These are phyloP conservation scores for Petrocephalus microphthalmus DNA, from an alignment of 2,113 vertebrate genomes.

Conservation along the genomic window DNA sequence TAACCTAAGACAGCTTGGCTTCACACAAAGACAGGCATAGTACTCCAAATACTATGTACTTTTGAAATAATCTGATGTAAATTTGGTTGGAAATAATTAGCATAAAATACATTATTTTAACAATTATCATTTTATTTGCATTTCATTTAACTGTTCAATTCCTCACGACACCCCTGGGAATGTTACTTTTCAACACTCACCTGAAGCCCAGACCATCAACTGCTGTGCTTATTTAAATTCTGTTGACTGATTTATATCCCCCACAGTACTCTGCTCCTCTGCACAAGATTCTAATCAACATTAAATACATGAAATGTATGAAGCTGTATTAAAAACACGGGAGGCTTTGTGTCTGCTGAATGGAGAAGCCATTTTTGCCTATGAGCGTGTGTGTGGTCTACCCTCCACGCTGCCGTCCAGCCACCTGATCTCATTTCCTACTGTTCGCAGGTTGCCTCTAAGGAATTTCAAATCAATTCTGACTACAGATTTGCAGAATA, in stretches of 20 bases:
- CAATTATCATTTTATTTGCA: neutral
- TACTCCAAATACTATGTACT: neutral
- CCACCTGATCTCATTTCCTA: conserved; percentile 39
- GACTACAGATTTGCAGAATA: conserved; percentile 43
- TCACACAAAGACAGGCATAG: neutral
- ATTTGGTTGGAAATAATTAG: neutral
- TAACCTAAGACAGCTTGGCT: neutral
- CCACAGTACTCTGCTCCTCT: neutral
- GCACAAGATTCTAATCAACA: neutral
- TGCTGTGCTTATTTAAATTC: neutral
- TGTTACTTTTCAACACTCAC: neutral
- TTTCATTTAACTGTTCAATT: neutral
- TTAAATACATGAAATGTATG: conserved; percentile 10
- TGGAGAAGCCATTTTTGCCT: conserved; percentile 21
- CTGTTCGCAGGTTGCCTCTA: conserved; percentile 39
- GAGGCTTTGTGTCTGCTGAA: conserved; percentile 7
- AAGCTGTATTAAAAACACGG: neutral
- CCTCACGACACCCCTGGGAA: neutral
- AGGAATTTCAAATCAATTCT: conserved; percentile 34
- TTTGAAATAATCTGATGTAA: neutral
- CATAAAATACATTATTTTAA: conserved; percentile 7
- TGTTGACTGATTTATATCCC: neutral
- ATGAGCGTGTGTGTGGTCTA: conserved; percentile 15
- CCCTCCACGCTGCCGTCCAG: conserved; percentile 14
- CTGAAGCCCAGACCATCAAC: neutral